Conservation (phyloP, 30 jellyfish, hydroid and myxozoan genomes). For the Rhopilema esculentum region DNA sequence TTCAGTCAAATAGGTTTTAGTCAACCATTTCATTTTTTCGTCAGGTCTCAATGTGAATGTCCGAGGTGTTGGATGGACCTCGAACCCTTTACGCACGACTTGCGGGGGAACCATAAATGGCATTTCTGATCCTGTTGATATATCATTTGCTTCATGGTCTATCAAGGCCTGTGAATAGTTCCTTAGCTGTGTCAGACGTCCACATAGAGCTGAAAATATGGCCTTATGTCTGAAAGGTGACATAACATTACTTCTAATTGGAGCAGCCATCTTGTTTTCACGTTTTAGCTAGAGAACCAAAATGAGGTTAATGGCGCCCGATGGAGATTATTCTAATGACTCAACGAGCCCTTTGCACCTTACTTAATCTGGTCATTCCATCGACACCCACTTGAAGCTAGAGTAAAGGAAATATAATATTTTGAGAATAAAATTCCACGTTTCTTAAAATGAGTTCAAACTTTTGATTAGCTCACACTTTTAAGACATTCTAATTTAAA, state of each 20-base stretch:
- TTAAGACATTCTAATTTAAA: too few species aligned
- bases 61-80: slow-evolving; percentile 60
- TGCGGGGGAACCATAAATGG: slow-evolving; percentile 72
- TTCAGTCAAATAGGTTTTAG: slow-evolving; percentile 78
- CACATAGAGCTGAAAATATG: neutral
- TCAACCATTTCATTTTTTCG: slow-evolving; percentile 82
- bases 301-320: slow-evolving; percentile 11
- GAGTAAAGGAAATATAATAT: too few species aligned
- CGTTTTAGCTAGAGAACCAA: neutral
- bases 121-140: slow-evolving; percentile 48
- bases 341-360: too few species aligned
- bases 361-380: too few species aligned
- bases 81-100: slow-evolving; percentile 39
- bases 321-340: too few species aligned
- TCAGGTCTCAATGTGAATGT: slow-evolving; percentile 39
- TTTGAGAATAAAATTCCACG: too few species aligned
- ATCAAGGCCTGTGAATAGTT: slow-evolving; percentile 3
- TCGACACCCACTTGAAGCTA: too few species aligned
- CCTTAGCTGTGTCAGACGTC: neutral
- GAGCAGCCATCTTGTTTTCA: slow-evolving; percentile 30
- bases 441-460: too few species aligned
- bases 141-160: slow-evolving; percentile 18
- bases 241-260: neutral
- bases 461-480: too few species aligned
- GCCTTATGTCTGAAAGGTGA: neutral